Conservation (phyloP, 2,113 vertebrate species). For the Plecotus auritus region DNA sequence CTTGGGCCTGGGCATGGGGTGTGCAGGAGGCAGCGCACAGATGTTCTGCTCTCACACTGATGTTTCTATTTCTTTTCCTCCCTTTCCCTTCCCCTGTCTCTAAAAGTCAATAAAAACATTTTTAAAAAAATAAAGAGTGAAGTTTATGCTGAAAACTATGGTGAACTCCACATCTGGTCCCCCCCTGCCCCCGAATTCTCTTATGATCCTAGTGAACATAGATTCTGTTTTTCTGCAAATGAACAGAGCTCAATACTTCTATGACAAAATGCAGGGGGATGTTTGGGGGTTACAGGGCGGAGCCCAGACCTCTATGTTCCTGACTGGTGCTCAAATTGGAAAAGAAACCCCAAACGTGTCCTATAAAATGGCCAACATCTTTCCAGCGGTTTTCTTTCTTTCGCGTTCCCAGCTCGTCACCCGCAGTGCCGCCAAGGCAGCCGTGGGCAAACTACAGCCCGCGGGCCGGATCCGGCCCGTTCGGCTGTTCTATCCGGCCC, state of each 20-base stretch:
- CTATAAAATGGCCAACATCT: slow-evolving; percentile 38
- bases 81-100: too few species aligned
- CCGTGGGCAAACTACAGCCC: too few species aligned
- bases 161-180: neutral
- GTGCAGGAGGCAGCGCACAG: too few species aligned
- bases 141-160: neutral
- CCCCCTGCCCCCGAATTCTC: neutral
- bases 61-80: too few species aligned
- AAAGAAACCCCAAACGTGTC: slow-evolving; percentile 8
- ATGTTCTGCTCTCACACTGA: too few species aligned
- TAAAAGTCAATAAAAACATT: too few species aligned
- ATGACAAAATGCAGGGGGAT: neutral
- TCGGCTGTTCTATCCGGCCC: too few species aligned
- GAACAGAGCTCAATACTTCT: neutral
- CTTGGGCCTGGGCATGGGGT: too few species aligned
- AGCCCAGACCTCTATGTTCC: neutral
- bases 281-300: neutral
- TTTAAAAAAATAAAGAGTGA: neutral
- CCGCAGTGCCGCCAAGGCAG: slow-evolving; percentile 42
- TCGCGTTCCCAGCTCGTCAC: slow-evolving; percentile 47
- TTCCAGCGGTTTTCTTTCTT: slow-evolving; percentile 31
- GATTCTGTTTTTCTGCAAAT: neutral
- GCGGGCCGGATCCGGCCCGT: too few species aligned
- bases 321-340: slow-evolving; percentile 39
- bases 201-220: neutral